These are phyloP conservation scores for Cantharis flavilabris DNA, from an alignment of 2,888 invertebrate species.

Conservation along the genomic window DNA sequence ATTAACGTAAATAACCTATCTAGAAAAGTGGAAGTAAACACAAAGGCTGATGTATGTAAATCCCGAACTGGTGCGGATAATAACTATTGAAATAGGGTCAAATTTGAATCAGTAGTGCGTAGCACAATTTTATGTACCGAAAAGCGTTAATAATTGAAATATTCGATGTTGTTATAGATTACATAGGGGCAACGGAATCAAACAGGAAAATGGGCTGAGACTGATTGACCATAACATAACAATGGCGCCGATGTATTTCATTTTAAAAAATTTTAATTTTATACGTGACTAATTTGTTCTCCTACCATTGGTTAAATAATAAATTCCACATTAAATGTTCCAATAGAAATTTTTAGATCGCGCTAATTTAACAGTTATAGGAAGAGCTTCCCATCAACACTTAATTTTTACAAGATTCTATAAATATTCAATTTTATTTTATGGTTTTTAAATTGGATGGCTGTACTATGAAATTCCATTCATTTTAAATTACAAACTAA, in stretches of 20 bases:
- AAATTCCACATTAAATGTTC: neutral
- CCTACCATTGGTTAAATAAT: neutral
- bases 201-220: constrained; percentile 26
- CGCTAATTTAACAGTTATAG: neutral
- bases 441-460: neutral
- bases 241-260: constrained; percentile 21
- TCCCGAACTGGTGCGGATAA: constrained; percentile 23
- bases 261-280: constrained; percentile 27
- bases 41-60: constrained; percentile 8
- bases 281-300: neutral
- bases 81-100: constrained; percentile 18
- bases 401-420: neutral
- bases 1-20: constrained; percentile 11
- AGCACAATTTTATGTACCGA: constrained; percentile 35
- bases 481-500: neutral
- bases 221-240: constrained; percentile 34
- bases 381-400: neutral
- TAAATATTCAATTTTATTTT: neutral
- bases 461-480: neutral
- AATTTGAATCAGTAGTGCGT: constrained; percentile 32
- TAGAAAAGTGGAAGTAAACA: constrained; percentile 15
- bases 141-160: constrained; percentile 42
- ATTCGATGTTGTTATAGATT: constrained; percentile 32
- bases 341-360: neutral
- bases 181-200: constrained; percentile 20